A percentile compares a stretch with the other conserved stretches of the same genome.
Evolutionary conservation across 2,888 invertebrate genomes (phyloP).

Genomic region (Phyto melanocephala): DNA sequence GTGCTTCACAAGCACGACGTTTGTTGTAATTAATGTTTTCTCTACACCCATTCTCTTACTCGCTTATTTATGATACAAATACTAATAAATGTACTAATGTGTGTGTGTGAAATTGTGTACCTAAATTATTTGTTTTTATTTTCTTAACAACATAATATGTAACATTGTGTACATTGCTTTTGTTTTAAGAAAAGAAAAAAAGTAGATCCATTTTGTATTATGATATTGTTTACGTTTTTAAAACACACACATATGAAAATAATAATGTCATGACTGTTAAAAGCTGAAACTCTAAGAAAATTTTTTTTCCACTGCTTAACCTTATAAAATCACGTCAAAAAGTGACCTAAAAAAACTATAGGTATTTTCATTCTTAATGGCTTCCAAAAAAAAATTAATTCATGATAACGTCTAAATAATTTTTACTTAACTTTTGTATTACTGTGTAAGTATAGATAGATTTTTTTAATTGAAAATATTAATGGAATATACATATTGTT

Average conservation of each 20-base stretch:
- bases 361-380: too few species aligned
- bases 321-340: too few species aligned
- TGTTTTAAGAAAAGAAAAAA: too few species aligned
- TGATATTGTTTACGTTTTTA: neutral
- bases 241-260: neutral
- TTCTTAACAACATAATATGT: neutral
- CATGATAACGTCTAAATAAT: too few species aligned
- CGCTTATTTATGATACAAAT: neutral
- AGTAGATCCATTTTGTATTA: constrained; percentile 14
- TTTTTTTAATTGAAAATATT: too few species aligned
- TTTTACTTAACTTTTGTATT: too few species aligned
- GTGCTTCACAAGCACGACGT: neutral
- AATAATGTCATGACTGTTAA: neutral
- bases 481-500: too few species aligned
- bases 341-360: too few species aligned
- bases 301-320: too few species aligned
- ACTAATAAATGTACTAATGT: neutral
- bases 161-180: neutral
- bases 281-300: too few species aligned
- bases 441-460: too few species aligned
- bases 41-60: neutral
- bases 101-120: neutral
- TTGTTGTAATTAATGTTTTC: neutral
- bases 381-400: too few species aligned
- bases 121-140: neutral